A percentile compares a stretch with the other conserved stretches of the same genome.
Evolutionary conservation across 2,797 vertebrate genomes (phyloP).

Genomic region (Naso thynnoides): DNA sequence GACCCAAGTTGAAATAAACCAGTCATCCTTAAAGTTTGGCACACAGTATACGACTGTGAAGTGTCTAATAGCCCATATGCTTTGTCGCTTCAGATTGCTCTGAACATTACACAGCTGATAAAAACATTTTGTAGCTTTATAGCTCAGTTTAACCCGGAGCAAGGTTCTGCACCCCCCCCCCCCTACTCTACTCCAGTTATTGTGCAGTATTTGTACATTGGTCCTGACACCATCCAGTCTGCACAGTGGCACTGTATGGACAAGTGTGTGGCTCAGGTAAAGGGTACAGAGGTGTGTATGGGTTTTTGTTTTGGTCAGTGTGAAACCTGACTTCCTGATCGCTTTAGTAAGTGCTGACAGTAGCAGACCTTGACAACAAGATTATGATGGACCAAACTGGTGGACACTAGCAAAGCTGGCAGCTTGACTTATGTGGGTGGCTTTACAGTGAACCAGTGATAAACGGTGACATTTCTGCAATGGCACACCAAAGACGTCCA

Average conservation of each 20-base stretch:
- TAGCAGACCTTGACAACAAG: conserved; percentile 57
- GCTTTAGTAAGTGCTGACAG: conserved; percentile 41
- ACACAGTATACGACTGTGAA: not conserved
- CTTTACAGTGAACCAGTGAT: conserved; percentile 60
- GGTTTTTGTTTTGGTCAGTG: conserved; percentile 22
- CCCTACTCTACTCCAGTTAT: conserved; percentile 41
- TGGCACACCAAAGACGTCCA: conserved; percentile 44
- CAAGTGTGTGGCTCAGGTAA: conserved; percentile 62
- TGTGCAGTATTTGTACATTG: conserved; percentile 69
- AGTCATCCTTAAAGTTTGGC: not conserved
- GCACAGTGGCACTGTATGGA: conserved; percentile 60
- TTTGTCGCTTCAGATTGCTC: conserved; percentile 8
- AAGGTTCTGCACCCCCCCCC: conserved; percentile 54
- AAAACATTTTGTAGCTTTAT: conserved; percentile 5
- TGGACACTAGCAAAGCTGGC: conserved; percentile 48
- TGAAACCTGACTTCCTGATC: conserved; percentile 43
- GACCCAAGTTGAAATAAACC: not conserved
- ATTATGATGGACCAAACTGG: conserved; percentile 53
- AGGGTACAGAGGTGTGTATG: conserved; percentile 42
- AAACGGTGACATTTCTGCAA: conserved; percentile 49
- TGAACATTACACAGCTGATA: not conserved
- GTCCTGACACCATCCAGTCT: conserved; percentile 57
- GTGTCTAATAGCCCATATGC: not conserved
- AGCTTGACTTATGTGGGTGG: conserved; percentile 40
- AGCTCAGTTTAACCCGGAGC: not conserved